phyloP scores from a whole-genome alignment of 2,113 vertebrate genomes.

The Oncorhynchus kisutch region DNA sequence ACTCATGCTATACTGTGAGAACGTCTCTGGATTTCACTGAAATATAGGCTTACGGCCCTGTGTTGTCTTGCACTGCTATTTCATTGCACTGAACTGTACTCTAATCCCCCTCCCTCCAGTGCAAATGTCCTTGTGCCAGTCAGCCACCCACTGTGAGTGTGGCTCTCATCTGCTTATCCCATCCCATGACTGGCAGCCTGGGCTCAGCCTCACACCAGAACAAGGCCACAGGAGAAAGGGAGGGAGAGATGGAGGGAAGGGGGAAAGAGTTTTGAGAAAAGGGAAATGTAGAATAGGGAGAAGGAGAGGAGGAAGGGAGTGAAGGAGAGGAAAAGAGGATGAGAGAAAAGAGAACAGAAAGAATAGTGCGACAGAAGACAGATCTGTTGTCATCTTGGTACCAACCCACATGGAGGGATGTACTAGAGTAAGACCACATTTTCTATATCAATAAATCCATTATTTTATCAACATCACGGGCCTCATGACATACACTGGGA shows the following conservation, averaged over 20 bases:
- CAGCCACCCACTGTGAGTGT: background rate
- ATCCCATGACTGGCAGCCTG: background rate
- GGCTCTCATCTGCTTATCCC: background rate
- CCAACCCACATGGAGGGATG: background rate
- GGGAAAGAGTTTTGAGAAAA: background rate
- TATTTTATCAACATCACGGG: conserved; percentile 16
- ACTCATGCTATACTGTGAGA: too few species aligned
- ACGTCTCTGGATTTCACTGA: too few species aligned
- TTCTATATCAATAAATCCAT: background rate
- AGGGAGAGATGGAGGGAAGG: background rate
- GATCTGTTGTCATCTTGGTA: background rate
- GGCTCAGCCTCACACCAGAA: background rate
- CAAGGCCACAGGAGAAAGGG: background rate
- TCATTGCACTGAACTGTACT: background rate
- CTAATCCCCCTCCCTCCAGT: background rate
- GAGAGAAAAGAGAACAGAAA: background rate
- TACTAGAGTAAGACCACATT: background rate
- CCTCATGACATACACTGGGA: conserved; percentile 7
- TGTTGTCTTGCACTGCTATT: background rate
- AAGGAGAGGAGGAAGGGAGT: background rate
- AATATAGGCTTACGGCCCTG: too few species aligned
- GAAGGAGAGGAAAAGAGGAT: background rate
- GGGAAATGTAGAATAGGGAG: background rate
- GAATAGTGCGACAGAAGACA: background rate
- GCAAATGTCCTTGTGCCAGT: too few species aligned